Base-by-base conservation (phyloP, 2,888 invertebrate species). In the Ceraclea dissimilis region DNA sequence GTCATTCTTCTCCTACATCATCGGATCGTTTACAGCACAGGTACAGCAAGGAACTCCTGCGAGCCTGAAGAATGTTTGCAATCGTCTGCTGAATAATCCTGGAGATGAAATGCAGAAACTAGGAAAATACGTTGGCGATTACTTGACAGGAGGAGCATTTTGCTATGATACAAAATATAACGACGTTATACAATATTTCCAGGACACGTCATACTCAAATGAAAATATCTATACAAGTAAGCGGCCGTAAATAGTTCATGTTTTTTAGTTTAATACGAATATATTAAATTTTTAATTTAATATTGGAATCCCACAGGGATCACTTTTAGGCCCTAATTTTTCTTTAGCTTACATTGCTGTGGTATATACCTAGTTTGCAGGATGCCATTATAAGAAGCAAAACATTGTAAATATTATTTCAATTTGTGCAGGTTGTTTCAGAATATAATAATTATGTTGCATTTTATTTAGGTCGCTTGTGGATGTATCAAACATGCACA, bases 401-500 rank as follows among this genome's bases (percentile, higher is more conserved):
- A n/a, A n/a, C n/a, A n/a, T n/a, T n/a, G n/a, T n/a, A n/a, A n/a
- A n/a, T n/a, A n/a, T n/a, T n/a, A n/a, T n/a, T n/a, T n/a, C n/a
- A n/a, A n/a, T n/a, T n/a, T n/a, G n/a, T n/a, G n/a, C n/a, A n/a
- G n/a, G n/a, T n/a, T n/a, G n/a, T n/a, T n/a, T n/a, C n/a, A n/a
- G n/a, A n/a, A n/a, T n/a, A n/a, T n/a, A n/a, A n/a, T n/a, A n/a
- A n/a, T n/a, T n/a, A n/a, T n/a, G n/a, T n/a, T n/a, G n/a, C n/a
- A n/a, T n/a, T 26, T 26, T 26, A 6, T 70, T 26, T 70, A 86
- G 88, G 78, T 68, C 82, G 89, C 1, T 80, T 84, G 49, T 92
- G 92, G 91, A 79, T 77, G 1, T 91, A 88, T 69, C 92, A 93
- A 72, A 90, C 89, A 0, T 93, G 93, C 69, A 85, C 85, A 52